Evolutionary conservation across 2,113 vertebrate species (phyloP), one percentile per base, ranked within the genome.

Genomic region (Datnioides undecimradiatus): DNA sequence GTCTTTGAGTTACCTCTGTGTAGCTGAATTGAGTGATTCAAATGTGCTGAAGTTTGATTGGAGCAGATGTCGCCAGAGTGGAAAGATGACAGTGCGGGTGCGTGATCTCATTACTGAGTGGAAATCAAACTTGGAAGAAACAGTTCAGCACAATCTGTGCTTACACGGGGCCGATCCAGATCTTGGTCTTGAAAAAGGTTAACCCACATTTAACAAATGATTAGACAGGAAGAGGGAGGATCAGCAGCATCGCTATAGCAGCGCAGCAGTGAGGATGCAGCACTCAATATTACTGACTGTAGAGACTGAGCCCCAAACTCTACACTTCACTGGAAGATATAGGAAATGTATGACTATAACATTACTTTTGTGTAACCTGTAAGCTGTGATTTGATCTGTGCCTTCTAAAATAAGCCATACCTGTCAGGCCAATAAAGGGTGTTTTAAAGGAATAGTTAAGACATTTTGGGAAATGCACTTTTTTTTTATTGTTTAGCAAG

Each of bases 41-140:
- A 69, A 69, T 64, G 55, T 48, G 55, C 55, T 51, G 40, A 27
- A 43, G 54, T 49, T 27, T 79, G 62, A 74, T 81, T 81, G 63
- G 48, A 68, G 27, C 29, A 58, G 49, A 65, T 81, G 63, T 51
- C 49, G 46, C 16, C 36, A 29, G 33, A 59, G 55, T 45, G 55
- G 29, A 70, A 63, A 59, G 59, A 55, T 33, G 62, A 69, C 64
- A 51, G 68, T 57, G 58, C 27, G 49, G 68, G 57, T 45, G 23
- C 51, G 46, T 51, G 43, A 57, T 70, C 74, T 51, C 74, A 78
- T 82, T 82, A 74, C 43, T 19, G 12, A 70, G 73, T 65, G 68
- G 51, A 78, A 67, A 74, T 74, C 46, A 70, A 65, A 69, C 73
- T 80, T 43, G 36, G 54, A 77, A 63, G 25, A 68, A 36, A 36